Evolutionary conservation across 2,113 vertebrate species (phyloP).

Genomic region (Aramus guarauna): DNA sequence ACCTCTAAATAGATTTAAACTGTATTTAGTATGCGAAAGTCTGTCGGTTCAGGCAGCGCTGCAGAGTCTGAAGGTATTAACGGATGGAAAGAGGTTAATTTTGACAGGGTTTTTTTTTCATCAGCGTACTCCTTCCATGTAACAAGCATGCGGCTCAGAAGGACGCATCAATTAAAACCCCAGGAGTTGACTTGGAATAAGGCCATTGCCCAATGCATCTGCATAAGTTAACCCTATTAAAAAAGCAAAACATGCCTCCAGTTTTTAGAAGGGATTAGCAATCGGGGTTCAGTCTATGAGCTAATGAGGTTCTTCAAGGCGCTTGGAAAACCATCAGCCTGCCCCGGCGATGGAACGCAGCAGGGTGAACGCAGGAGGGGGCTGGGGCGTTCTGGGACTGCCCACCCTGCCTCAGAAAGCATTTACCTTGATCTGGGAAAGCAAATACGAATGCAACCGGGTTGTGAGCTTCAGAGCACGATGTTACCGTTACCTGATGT

Average conservation of each 20-base stretch:
- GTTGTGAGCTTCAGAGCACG: neutral
- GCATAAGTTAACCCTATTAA: neutral
- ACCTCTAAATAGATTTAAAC: neutral
- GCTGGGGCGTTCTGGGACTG: neutral
- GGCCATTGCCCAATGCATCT: neutral
- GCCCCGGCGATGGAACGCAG: neutral
- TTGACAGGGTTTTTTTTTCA: neutral
- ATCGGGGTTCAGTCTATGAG: neutral
- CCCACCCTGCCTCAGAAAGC: neutral
- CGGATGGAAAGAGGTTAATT: neutral
- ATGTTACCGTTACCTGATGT: neutral
- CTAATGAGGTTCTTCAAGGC: neutral
- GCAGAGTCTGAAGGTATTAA: neutral
- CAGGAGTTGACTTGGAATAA: neutral
- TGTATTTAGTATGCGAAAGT: neutral
- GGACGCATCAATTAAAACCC: neutral
- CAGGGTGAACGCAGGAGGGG: neutral
- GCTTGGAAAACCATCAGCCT: neutral
- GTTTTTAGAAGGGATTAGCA: neutral
- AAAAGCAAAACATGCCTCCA: neutral
- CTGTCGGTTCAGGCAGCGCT: neutral
- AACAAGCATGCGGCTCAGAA: neutral
- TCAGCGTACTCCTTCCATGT: neutral
- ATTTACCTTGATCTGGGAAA: neutral
- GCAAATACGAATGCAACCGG: rapidly evolving